These are phyloP conservation scores for Drosophila suzukii DNA, from an alignment of 1,140 invertebrate species.

Conservation along the genomic window DNA sequence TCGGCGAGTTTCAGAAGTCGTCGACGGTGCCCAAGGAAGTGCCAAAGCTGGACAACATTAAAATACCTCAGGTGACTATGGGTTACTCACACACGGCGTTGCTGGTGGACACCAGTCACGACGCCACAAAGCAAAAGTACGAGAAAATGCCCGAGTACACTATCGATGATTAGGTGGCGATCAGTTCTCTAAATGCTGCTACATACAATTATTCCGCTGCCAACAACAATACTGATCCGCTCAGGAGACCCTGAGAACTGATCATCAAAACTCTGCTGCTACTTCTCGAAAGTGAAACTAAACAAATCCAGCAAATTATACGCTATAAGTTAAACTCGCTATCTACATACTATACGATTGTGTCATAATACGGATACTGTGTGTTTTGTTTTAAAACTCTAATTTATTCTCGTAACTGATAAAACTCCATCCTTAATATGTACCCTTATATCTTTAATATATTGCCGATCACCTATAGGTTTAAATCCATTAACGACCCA, in stretches of 20 bases:
- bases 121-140: constrained; percentile 85
- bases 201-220: constrained; percentile 64
- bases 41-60: constrained; percentile 91
- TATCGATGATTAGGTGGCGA: constrained; percentile 72
- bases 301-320: constrained; percentile 43
- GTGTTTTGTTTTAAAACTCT: constrained; percentile 8
- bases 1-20: constrained; percentile 94
- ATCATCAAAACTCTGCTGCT: constrained; percentile 78
- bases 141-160: constrained; percentile 85
- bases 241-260: constrained; percentile 66
- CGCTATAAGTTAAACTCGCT: constrained; percentile 60
- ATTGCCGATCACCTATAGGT: constrained; percentile 66
- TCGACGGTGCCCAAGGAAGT: constrained; percentile 95
- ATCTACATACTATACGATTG: constrained; percentile 57
- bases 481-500: constrained; percentile 29
- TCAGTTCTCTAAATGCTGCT: constrained; percentile 15
- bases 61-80: constrained; percentile 92
- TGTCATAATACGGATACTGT: constrained; percentile 40
- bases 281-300: constrained; percentile 52
- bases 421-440: constrained; percentile 18
- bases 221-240: constrained; percentile 74
- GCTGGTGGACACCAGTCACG: constrained; percentile 85
- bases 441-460: constrained; percentile 54
- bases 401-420: constrained; percentile 62
- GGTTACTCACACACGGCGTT: constrained; percentile 93